phyloP scores from a whole-genome alignment of 2,113 vertebrate species.

The Phocoena sinus region DNA sequence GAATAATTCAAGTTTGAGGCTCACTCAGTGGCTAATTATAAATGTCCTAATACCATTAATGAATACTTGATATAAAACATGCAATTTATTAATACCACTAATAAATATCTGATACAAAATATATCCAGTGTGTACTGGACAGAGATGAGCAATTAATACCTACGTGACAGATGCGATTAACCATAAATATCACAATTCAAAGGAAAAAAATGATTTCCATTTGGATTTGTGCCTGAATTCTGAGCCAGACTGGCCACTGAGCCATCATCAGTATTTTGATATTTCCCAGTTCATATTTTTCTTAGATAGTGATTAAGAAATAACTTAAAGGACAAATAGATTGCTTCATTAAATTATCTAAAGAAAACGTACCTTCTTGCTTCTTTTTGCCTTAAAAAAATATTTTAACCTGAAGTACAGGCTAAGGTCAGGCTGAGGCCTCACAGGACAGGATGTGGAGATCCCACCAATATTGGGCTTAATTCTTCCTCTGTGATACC shows the following conservation, averaged over 20 bases:
- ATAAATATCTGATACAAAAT: slow-evolving; percentile 24
- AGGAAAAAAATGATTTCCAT: slow-evolving; percentile 36
- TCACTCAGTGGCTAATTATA: slow-evolving; percentile 58
- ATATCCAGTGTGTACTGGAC: neutral
- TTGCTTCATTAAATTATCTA: neutral
- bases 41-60: slow-evolving; percentile 33
- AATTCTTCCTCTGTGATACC: neutral
- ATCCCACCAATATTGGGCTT: neutral
- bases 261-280: neutral
- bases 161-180: neutral
- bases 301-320: neutral
- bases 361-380: neutral
- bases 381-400: neutral
- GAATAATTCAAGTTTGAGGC: slow-evolving; percentile 45
- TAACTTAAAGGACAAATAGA: neutral
- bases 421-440: neutral
- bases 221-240: slow-evolving; percentile 32
- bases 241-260: neutral
- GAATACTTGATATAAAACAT: slow-evolving; percentile 26
- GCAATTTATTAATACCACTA: slow-evolving; percentile 52
- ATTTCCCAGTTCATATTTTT: neutral
- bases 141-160: slow-evolving; percentile 24
- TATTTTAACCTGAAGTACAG: neutral
- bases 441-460: neutral
- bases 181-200: slow-evolving; percentile 55